phyloP scores from a whole-genome alignment of 2,113 vertebrate species.

The Callorhinus ursinus region DNA sequence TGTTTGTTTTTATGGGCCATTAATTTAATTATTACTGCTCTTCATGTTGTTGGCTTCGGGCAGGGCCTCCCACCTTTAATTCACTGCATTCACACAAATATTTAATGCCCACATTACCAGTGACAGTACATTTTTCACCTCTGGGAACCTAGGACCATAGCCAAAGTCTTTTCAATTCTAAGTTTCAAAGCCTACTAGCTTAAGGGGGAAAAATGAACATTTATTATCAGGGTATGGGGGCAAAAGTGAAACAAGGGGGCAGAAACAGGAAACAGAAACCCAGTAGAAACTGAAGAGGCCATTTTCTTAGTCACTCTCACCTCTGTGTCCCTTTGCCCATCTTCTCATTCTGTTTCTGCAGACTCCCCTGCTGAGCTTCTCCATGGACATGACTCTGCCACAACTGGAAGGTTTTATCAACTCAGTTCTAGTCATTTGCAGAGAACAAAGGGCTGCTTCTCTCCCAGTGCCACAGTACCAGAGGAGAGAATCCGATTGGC shows the following conservation, averaged over 20 bases:
- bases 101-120: background rate
- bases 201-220: background rate
- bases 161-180: background rate
- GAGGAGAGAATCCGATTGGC: background rate
- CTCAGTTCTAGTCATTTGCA: background rate
- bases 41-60: background rate
- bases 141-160: background rate
- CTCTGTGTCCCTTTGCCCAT: background rate
- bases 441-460: background rate
- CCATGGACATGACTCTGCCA: background rate
- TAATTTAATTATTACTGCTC: background rate
- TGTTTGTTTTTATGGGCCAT: background rate
- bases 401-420: background rate
- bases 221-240: background rate
- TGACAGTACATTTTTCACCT: conserved; percentile 21
- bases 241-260: background rate
- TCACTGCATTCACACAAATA: background rate
- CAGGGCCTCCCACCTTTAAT: background rate
- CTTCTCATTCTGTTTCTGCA: background rate
- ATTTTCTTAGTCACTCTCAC: background rate
- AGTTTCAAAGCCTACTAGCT: background rate
- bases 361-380: background rate
- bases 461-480: background rate
- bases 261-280: background rate
- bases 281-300: background rate